Conservation (phyloP, 1,140 invertebrate species). For the Trialeurodes vaporariorum region DNA sequence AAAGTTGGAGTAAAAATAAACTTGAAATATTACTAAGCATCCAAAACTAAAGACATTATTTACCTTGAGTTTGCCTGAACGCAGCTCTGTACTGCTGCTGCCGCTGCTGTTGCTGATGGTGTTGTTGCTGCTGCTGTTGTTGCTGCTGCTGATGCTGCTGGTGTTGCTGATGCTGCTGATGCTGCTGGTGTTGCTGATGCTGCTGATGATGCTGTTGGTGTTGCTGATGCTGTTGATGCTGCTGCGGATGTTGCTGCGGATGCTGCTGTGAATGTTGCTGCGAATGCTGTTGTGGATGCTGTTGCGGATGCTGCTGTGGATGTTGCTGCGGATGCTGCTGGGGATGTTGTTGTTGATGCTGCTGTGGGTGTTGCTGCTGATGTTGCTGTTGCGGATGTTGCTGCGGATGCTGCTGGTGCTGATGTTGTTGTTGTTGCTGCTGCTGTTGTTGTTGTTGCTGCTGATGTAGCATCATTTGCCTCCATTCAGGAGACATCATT, state of each 20-base stretch:
- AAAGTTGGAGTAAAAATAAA: too few relatives aligned
- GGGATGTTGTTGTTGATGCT: background rate
- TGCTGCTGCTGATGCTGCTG: background rate
- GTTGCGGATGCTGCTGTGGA: background rate
- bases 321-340: background rate
- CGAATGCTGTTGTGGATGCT: background rate
- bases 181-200: background rate
- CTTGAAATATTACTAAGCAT: too few relatives aligned
- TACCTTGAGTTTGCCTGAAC: background rate
- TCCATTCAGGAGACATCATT: background rate
- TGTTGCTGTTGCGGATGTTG: background rate
- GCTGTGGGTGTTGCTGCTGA: background rate
- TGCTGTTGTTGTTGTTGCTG: background rate
- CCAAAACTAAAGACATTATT: too few relatives aligned
- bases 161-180: background rate
- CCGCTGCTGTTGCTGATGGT: background rate
- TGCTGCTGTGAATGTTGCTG: background rate
- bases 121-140: background rate
- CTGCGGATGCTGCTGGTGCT: background rate
- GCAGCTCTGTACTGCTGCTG: background rate
- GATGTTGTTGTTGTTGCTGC: background rate
- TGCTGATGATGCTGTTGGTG: background rate
- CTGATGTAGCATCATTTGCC: background rate
- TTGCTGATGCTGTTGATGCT: background rate
- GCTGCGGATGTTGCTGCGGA: background rate